A percentile compares a stretch with the other conserved stretches of the same genome.
Evolutionary conservation across 2,888 invertebrate species (phyloP).

Genomic region (Pseudococcus longispinus): DNA sequence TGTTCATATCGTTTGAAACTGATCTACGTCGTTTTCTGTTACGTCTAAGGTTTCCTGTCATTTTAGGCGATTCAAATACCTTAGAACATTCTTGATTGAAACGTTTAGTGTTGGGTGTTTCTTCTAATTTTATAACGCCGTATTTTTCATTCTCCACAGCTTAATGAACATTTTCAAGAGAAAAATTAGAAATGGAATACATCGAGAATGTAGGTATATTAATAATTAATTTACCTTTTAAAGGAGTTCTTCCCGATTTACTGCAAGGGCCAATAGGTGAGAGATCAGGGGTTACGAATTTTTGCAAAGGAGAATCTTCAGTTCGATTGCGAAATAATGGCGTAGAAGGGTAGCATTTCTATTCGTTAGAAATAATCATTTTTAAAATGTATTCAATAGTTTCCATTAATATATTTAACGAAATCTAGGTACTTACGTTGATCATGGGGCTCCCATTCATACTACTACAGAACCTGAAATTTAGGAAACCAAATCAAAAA

Average conservation of each 20-base stretch:
- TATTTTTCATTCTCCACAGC: background rate
- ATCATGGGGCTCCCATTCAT: slow-evolving; percentile 34
- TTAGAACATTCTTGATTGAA: slow-evolving; percentile 32
- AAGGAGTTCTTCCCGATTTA: background rate
- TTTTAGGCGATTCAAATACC: slow-evolving; percentile 48
- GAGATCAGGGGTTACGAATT: slow-evolving; percentile 47
- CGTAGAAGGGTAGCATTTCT: slow-evolving; percentile 54
- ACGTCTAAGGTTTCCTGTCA: slow-evolving; percentile 21
- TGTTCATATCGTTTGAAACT: background rate
- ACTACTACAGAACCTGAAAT: slow-evolving; percentile 17
- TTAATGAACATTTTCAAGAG: background rate
- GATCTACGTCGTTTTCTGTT: slow-evolving; percentile 45
- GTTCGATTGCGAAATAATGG: slow-evolving; percentile 24
- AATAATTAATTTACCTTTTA: background rate
- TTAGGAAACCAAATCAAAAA: background rate
- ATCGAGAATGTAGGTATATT: background rate
- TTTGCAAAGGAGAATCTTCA: slow-evolving; percentile 29
- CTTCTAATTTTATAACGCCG: background rate
- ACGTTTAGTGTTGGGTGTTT: slow-evolving; percentile 26
- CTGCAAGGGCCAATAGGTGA: slow-evolving; percentile 41
- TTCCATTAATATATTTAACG: background rate
- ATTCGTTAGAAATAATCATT: background rate
- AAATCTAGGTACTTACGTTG: slow-evolving; percentile 19
- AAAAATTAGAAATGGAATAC: background rate
- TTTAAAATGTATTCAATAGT: background rate